A percentile compares a stretch with the other conserved stretches of the same genome.
Evolutionary conservation across 1,140 invertebrate species (phyloP).

Genomic region (Chironomus tepperi): DNA sequence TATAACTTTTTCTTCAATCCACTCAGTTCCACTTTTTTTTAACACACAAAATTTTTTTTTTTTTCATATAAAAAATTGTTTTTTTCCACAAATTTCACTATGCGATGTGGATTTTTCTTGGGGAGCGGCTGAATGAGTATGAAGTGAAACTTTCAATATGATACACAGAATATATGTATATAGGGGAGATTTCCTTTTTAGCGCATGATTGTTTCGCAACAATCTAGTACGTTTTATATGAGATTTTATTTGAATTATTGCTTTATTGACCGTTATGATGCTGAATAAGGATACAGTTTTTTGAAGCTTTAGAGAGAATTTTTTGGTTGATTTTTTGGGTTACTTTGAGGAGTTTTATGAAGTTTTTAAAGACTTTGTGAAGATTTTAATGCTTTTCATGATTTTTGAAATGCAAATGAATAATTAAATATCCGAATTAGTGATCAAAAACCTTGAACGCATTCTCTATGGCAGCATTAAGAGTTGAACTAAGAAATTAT

Average conservation of each 20-base stretch:
- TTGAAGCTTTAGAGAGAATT: too few species aligned
- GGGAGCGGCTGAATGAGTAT: conserved; percentile 22
- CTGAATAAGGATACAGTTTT: too few species aligned
- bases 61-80: neutral
- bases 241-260: neutral
- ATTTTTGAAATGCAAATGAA: too few species aligned
- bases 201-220: neutral
- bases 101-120: conserved; percentile 19
- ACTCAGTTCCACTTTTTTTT: neutral
- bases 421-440: too few species aligned
- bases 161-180: neutral
- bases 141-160: neutral
- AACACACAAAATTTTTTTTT: neutral
- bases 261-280: neutral
- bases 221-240: neutral
- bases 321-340: too few species aligned
- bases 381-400: too few species aligned
- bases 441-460: too few species aligned
- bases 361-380: too few species aligned
- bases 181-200: conserved; percentile 4
- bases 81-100: neutral
- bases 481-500: too few species aligned
- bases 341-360: too few species aligned
- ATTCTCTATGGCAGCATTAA: too few species aligned
- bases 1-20: neutral